These are phyloP conservation scores for Herpetotheres cachinnans DNA, from an alignment of 2,113 vertebrate species.

Conservation along the genomic window DNA sequence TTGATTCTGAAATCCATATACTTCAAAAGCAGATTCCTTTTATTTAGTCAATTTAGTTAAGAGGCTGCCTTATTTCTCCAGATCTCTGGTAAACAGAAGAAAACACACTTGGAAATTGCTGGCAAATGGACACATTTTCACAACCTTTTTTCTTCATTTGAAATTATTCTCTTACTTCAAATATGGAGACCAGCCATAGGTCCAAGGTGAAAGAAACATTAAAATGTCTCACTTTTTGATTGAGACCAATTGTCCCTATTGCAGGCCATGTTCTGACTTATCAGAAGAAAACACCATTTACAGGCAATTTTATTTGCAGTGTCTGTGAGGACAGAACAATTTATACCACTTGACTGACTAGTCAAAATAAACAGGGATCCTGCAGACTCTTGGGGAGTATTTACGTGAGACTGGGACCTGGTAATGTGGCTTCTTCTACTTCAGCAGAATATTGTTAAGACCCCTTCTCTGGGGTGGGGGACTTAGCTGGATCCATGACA, in stretches of 20 bases:
- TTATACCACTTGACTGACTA: not conserved
- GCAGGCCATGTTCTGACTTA: not conserved
- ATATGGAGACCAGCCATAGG: not conserved
- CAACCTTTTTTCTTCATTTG: not conserved
- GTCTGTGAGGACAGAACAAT: not conserved
- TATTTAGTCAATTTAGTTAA: constrained; percentile 50
- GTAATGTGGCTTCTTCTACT: not conserved
- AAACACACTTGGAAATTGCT: constrained; percentile 27
- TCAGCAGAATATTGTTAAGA: not conserved
- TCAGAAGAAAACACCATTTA: not conserved
- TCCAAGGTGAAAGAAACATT: not conserved
- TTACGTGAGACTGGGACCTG: not conserved
- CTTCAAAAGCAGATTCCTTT: constrained; percentile 65
- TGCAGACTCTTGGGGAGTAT: not conserved
- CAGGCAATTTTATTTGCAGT: not conserved
- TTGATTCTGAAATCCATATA: constrained; percentile 59
- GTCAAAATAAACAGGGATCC: accelerated
- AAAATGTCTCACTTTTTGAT: not conserved
- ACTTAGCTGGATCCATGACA: not conserved
- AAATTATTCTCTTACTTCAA: not conserved
- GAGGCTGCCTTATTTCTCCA: constrained; percentile 37
- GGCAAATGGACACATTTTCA: not conserved
- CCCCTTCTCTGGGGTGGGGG: not conserved
- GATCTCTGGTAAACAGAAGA: constrained; percentile 36
- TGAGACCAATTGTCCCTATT: not conserved